Conservation (phyloP, 2,113 vertebrate species). For the Piaya cayana region DNA sequence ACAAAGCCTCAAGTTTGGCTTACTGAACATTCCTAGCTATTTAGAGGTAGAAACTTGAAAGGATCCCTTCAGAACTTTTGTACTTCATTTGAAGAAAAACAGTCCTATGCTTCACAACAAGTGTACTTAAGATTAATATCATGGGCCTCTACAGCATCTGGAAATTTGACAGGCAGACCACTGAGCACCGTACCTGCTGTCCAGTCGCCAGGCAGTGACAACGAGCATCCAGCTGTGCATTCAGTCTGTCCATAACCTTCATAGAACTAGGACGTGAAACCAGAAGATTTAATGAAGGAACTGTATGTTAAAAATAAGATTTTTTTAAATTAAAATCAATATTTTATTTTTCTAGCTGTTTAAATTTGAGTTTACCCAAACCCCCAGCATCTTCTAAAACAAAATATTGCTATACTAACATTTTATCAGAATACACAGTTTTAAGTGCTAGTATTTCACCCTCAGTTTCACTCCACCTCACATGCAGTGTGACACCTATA, state of each 20-base stretch:
- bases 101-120: not conserved
- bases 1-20: not conserved
- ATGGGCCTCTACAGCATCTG: not conserved
- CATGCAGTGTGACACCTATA: not conserved
- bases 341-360: not conserved
- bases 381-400: not conserved
- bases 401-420: not conserved
- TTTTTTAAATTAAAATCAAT: not conserved
- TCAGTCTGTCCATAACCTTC: slow-evolving; percentile 99
- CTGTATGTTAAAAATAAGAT: no score
- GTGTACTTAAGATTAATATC: not conserved
- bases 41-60: not conserved
- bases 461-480: not conserved
- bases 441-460: not conserved
- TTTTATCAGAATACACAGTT: not conserved
- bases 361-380: not conserved
- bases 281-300: no score
- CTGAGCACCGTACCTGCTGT: slow-evolving; percentile 84
- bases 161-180: not conserved
- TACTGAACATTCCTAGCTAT: not conserved
- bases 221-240: slow-evolving; percentile 89
- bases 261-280: slow-evolving; percentile 85
- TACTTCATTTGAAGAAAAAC: not conserved
- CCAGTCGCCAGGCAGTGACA: slow-evolving; percentile 93
- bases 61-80: not conserved